Conservation (phyloP, 2,888 invertebrate genomes). For the Aphidius colemani region DNA sequence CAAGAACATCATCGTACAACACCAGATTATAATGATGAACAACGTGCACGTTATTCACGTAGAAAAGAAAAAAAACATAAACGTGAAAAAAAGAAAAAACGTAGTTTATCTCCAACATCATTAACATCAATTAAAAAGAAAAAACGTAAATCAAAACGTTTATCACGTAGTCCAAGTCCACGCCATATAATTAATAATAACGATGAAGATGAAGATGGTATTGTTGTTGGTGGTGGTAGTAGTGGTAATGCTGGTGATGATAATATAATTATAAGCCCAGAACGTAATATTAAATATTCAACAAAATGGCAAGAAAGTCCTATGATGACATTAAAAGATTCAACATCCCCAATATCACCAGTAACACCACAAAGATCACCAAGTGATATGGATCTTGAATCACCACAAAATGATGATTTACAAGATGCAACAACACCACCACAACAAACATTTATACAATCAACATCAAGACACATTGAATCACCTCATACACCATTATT, state of each 20-base stretch:
- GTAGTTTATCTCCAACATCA: constrained; percentile 59
- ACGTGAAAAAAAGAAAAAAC: constrained; percentile 77
- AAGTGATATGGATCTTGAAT: constrained; percentile 55
- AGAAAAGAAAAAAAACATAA: constrained; percentile 62
- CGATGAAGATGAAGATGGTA: constrained; percentile 10
- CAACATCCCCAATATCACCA: constrained; percentile 68
- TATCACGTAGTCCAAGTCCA: constrained; percentile 72
- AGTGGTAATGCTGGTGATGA: too few species aligned
- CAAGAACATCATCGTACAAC: constrained; percentile 35
- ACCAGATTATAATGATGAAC: constrained; percentile 48
- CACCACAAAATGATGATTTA: constrained; percentile 38
- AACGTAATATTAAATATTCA: constrained; percentile 56
- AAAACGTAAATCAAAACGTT: constrained; percentile 69
- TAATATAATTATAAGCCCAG: constrained; percentile 49
- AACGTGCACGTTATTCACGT: constrained; percentile 45
- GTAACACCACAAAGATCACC: constrained; percentile 61
- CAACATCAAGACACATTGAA: constrained; percentile 52
- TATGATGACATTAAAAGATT: constrained; percentile 61
- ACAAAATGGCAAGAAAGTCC: constrained; percentile 62
- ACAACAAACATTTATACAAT: neutral
- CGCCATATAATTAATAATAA: constrained; percentile 33
- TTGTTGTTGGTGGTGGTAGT: too few species aligned
- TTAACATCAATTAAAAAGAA: constrained; percentile 73
- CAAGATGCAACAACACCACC: constrained; percentile 1
- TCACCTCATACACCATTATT: constrained; percentile 75